Base-by-base conservation (phyloP, 2,113 vertebrate species). In the Austrofundulus limnaeus region DNA sequence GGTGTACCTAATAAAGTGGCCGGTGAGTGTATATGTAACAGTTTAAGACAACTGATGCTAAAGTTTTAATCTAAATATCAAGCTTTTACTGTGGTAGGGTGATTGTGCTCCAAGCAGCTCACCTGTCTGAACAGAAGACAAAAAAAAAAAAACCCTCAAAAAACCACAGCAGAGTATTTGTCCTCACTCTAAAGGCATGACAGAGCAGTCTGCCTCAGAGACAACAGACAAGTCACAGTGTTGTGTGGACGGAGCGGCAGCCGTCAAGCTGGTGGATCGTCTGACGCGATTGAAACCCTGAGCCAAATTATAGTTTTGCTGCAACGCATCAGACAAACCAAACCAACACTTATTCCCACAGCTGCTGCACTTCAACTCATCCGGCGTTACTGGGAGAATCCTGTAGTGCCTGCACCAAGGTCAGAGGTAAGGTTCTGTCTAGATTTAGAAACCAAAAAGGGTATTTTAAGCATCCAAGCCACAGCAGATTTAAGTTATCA, bases 301-400 rank as follows among this genome's bases (percentile, higher is more conserved):
- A 66, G 57, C 59, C 62, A 84, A 78, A 82, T 75, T 57, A 77
- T 60, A 63, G 65, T 54, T 76, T 68, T 61, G 59, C 55, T 23
- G 24, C 43, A 23, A 56, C 20, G 56, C 58, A 41, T 31, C 41
- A 28, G 34, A 7, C 8, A 14, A 61, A 61, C 78, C 74, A 78
- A 80, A 84, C 74, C 57, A 13, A 48, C n/a, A 47, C 39, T 79
- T 43, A 49, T 66, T 68, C 55, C 45, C 15, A 62, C 38, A 5
- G 6, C 23, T 66, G 70, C 60, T 62, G 64, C 37, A 42, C 54
- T 28, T 37, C 49, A 12, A 23, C 31, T 64, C 25, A 23, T 20
- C 52, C 61, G 24, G 54, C 12, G 54, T 41, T 67, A 54, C 47
- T 70, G 31, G 45, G 52, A 19, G 28, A 70, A 70, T 37, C 17